These are phyloP conservation scores for Loris lydekkerianus DNA, from an alignment of 2,797 vertebrate species.

Conservation along the genomic window DNA sequence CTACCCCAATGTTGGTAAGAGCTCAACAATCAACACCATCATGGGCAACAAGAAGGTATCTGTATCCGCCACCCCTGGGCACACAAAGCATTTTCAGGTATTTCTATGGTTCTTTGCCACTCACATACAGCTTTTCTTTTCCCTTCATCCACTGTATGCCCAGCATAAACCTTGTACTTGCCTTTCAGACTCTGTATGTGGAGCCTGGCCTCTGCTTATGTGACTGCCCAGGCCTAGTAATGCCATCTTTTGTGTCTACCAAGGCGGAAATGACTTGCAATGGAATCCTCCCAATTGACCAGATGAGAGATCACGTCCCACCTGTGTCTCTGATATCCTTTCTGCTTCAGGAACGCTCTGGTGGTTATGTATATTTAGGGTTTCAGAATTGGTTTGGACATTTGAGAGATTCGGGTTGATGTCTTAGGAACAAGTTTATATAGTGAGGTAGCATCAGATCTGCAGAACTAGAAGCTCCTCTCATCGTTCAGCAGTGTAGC, in stretches of 20 bases:
- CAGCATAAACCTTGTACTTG: neutral
- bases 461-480: neutral
- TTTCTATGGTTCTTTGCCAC: neutral
- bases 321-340: conserved; percentile 97
- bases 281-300: conserved; percentile 97
- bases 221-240: conserved; percentile 98
- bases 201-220: conserved; percentile 96
- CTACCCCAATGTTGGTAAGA: conserved; percentile 99
- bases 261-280: conserved; percentile 99
- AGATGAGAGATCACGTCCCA: conserved; percentile 97
- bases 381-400: neutral
- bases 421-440: neutral
- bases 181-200: conserved; percentile 96
- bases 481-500: neutral
- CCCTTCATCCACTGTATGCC: neutral
- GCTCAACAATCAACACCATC: conserved; percentile 99
- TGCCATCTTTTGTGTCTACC: conserved; percentile 98
- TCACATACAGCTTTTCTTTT: neutral
- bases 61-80: conserved; percentile 97
- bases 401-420: neutral
- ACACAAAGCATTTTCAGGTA: conserved; percentile 99
- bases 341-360: neutral
- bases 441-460: neutral
- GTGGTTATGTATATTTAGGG: neutral
- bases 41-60: conserved; percentile 98